Conservation (phyloP, 2,888 invertebrate species). For the Chrysotoxum bicinctum region DNA sequence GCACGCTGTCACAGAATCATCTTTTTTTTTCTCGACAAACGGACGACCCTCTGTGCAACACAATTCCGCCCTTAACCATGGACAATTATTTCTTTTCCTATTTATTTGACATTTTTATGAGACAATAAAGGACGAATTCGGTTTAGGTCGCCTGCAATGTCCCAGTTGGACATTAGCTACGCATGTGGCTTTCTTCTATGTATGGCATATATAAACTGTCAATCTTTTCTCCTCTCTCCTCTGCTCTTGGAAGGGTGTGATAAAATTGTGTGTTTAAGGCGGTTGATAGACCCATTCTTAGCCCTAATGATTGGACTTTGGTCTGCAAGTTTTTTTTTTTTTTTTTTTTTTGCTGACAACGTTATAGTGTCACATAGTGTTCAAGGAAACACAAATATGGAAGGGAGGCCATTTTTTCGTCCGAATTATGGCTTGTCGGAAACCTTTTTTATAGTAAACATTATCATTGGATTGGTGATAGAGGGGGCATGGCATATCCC, state of each 20-base stretch:
- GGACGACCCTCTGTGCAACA: conserved; percentile 46
- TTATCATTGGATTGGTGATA: background rate
- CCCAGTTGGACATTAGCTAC: conserved; percentile 48
- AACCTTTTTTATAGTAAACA: conserved; percentile 11
- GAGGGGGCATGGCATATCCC: background rate
- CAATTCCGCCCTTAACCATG: conserved; percentile 64
- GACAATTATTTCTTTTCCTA: conserved; percentile 68
- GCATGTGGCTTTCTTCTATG: conserved; percentile 38
- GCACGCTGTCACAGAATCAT: conserved; percentile 40
- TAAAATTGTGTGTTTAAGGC: conserved; percentile 44
- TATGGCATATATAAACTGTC: background rate
- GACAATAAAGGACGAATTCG: conserved; percentile 48
- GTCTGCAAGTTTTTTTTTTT: conserved; percentile 33
- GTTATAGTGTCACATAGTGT: conserved; percentile 58
- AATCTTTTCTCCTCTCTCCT: background rate
- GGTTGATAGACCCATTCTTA: conserved; percentile 14
- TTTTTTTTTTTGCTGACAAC: conserved; percentile 43
- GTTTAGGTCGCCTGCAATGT: conserved; percentile 45
- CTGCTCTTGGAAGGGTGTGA: conserved; percentile 33
- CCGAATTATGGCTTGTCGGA: conserved; percentile 23
- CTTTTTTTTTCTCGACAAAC: background rate
- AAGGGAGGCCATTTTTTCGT: conserved; percentile 55
- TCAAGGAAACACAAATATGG: background rate
- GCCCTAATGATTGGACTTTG: conserved; percentile 49
- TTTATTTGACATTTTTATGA: conserved; percentile 69